Percentiles rank a stretch among this genome's conserved stretches.
phyloP scores from a whole-genome alignment of 2,113 vertebrate genomes.

The Grallaria varia region DNA sequence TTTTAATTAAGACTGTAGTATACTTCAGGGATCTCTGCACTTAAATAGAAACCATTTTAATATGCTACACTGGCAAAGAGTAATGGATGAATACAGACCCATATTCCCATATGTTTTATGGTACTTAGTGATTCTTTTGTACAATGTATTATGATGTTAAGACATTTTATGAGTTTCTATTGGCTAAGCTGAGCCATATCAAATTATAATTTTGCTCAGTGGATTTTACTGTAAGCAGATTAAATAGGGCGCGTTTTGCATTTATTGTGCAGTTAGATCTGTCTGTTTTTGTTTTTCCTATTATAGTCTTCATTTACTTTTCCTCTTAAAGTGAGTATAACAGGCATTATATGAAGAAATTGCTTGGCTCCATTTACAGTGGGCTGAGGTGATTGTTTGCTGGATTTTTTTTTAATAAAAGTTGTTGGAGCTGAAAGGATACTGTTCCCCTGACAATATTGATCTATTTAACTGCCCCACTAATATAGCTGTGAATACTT shows the following conservation, averaged over 20 bases:
- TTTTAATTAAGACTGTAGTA: conserved; percentile 79
- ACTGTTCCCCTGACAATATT: conserved; percentile 16
- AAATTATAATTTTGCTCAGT: conserved; percentile 79
- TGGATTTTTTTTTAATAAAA: background rate
- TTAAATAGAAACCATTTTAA: conserved; percentile 81
- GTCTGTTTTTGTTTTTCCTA: conserved; percentile 57
- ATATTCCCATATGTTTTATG: conserved; percentile 76
- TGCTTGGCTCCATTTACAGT: background rate
- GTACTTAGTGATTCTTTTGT: conserved; percentile 75
- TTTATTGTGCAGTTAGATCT: conserved; percentile 38
- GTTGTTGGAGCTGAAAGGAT: conserved; percentile 26
- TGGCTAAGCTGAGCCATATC: conserved; percentile 75
- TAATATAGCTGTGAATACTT: background rate
- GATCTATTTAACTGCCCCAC: conserved; percentile 24
- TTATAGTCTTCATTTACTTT: conserved; percentile 62
- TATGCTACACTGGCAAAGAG: conserved; percentile 72
- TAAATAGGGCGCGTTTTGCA: conserved; percentile 68
- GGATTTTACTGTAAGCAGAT: conserved; percentile 78
- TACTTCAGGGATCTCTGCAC: conserved; percentile 75
- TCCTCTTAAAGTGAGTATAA: conserved; percentile 43
- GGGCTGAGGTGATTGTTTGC: background rate
- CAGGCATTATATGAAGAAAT: conserved; percentile 7
- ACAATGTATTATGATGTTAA: conserved; percentile 75
- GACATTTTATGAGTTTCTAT: conserved; percentile 75
- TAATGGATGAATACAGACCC: conserved; percentile 73